phyloP scores from a whole-genome alignment of 2,797 vertebrate genomes.

The Manis javanica region DNA sequence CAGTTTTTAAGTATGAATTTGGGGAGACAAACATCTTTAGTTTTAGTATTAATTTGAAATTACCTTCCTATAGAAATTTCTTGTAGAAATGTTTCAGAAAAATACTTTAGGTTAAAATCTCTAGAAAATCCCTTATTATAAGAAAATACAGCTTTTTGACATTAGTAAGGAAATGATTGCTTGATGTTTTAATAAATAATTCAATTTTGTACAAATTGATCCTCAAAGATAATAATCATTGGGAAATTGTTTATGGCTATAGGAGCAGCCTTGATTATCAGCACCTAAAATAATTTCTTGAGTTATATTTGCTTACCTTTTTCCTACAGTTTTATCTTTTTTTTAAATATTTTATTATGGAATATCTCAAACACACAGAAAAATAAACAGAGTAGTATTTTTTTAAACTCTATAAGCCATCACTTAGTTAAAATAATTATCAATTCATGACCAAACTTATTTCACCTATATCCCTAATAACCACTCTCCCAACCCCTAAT shows the following conservation, averaged over 20 bases:
- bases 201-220: neutral
- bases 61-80: slow-evolving; percentile 29
- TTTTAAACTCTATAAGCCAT: neutral
- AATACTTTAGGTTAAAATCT: neutral
- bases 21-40: neutral
- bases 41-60: slow-evolving; percentile 29
- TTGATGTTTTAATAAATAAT: slow-evolving; percentile 29
- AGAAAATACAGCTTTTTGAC: neutral
- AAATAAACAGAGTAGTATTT: neutral
- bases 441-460: neutral
- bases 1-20: neutral
- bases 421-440: neutral
- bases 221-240: neutral
- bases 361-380: slow-evolving; percentile 5
- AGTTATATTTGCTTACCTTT: neutral
- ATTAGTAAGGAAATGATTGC: neutral
- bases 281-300: neutral
- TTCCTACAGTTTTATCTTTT: neutral
- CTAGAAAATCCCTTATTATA: neutral
- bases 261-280: neutral
- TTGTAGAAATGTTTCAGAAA: slow-evolving; percentile 8
- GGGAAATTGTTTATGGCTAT: neutral
- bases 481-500: neutral
- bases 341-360: neutral
- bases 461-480: neutral